Percentiles rank a stretch among this genome's conserved stretches.
phyloP scores from a whole-genome alignment of 2,113 vertebrate genomes.

The Archilochus colubris region DNA sequence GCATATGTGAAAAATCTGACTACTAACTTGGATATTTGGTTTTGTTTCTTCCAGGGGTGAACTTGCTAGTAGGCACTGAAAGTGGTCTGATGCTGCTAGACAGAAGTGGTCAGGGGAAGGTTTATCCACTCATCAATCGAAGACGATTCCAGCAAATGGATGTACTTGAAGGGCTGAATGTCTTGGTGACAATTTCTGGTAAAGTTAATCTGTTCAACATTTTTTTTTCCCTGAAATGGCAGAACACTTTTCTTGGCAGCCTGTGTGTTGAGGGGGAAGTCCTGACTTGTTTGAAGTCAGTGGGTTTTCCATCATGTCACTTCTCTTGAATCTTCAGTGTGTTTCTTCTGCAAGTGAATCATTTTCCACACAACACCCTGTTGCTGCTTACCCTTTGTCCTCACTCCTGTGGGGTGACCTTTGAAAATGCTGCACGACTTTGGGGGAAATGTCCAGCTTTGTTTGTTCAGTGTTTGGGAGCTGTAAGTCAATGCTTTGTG shows the following conservation, averaged over 20 bases:
- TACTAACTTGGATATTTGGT: conserved; percentile 28
- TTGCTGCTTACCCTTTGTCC: background rate
- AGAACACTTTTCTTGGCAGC: background rate
- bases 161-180: conserved; percentile 96
- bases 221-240: background rate
- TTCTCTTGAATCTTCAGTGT: background rate
- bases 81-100: conserved; percentile 98
- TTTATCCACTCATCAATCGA: conserved; percentile 95
- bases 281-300: background rate
- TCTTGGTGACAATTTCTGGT: conserved; percentile 99
- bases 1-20: background rate
- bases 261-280: conserved; percentile 6
- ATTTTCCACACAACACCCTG: background rate
- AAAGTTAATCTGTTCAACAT: background rate
- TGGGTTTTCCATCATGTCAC: conserved; percentile 33
- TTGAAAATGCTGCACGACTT: background rate
- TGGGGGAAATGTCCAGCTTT: background rate
- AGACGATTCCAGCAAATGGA: conserved; percentile 98
- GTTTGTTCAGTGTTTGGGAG: background rate
- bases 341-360: conserved; percentile 23
- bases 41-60: conserved; percentile 84
- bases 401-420: background rate
- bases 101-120: conserved; percentile 97
- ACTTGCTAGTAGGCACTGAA: conserved; percentile 96
- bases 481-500: background rate